These are phyloP conservation scores for Catamblyrhynchus diadema DNA, from an alignment of 2,797 vertebrate genomes.

Conservation along the genomic window DNA sequence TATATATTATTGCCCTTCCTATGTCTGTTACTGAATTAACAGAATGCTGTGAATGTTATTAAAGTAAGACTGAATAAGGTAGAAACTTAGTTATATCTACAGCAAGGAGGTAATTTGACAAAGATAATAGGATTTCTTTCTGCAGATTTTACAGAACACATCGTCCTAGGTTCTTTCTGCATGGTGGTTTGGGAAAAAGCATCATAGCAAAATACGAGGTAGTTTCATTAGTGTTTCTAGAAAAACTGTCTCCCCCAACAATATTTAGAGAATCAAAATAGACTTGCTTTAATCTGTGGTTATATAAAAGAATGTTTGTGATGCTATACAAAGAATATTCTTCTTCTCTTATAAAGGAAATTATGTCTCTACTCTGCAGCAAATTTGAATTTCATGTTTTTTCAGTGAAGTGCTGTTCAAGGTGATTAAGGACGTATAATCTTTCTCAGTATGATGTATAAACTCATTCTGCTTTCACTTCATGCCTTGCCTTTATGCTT, in stretches of 20 bases:
- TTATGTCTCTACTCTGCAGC: neutral
- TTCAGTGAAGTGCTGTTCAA: conserved; percentile 10
- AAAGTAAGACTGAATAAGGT: neutral
- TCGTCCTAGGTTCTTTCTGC: neutral
- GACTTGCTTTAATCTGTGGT: neutral
- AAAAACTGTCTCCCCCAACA: neutral
- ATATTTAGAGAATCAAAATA: neutral
- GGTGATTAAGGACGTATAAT: conserved; percentile 29
- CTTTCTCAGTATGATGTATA: neutral
- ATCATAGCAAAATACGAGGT: neutral
- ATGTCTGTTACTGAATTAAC: neutral
- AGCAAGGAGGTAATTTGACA: neutral
- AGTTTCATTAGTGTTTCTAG: neutral
- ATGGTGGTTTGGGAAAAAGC: neutral
- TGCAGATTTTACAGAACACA: neutral
- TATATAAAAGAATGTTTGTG: neutral
- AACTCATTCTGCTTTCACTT: conserved; percentile 41
- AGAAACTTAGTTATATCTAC: neutral
- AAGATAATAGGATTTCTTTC: conserved; percentile 22
- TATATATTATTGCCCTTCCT: neutral
- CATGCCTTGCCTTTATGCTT: neutral
- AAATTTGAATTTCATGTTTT: conserved; percentile 45
- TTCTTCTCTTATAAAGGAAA: neutral
- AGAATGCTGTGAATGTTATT: neutral
- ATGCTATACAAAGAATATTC: neutral